Evolutionary conservation across 1,140 invertebrate genomes (phyloP).

Genomic region (Eupristina koningsbergeri): DNA sequence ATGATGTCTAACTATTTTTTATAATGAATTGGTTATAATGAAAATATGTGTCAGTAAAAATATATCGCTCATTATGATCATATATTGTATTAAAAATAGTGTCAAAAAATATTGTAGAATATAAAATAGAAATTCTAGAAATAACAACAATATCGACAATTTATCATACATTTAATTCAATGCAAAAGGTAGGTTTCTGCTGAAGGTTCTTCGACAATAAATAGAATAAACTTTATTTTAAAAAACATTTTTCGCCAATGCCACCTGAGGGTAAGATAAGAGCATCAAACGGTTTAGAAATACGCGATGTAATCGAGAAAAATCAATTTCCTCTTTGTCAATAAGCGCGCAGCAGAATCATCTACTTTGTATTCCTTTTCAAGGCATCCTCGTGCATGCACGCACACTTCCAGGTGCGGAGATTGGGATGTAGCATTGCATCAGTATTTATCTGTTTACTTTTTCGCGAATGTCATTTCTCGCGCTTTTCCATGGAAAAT

Average conservation of each 20-base stretch:
- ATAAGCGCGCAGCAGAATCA: not conserved
- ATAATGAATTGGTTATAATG: too few species aligned
- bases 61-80: too few species aligned
- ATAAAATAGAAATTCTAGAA: too few species aligned
- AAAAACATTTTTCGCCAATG: not conserved
- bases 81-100: too few species aligned
- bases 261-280: too few species aligned
- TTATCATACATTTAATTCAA: not conserved
- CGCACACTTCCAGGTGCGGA: too few species aligned
- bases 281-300: not conserved
- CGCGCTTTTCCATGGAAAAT: not conserved
- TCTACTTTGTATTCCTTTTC: not conserved
- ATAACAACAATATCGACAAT: too few species aligned
- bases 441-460: conserved; percentile 7
- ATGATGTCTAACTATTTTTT: too few species aligned
- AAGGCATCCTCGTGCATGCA: not conserved
- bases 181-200: too few species aligned
- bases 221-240: not conserved
- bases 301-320: conserved; percentile 29
- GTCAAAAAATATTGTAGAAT: too few species aligned
- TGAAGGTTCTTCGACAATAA: not conserved
- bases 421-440: not conserved
- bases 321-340: conserved; percentile 38
- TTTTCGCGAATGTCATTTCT: not conserved
- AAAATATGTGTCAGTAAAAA: too few species aligned